These are phyloP conservation scores for Lasioglossum marginatum DNA, from an alignment of 2,888 invertebrate genomes.

Conservation along the genomic window DNA sequence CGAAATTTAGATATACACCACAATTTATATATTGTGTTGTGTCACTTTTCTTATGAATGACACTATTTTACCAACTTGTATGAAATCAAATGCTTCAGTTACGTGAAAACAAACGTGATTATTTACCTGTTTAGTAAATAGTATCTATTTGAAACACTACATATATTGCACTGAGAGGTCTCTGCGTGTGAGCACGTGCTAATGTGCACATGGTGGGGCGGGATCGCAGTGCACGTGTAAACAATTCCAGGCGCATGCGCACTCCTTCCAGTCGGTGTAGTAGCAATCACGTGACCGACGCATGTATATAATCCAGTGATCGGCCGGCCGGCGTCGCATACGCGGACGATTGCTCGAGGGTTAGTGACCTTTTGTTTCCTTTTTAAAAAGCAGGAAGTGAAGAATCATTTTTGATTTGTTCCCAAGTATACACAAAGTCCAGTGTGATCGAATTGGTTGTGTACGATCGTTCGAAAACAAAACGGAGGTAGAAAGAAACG, in stretches of 20 bases:
- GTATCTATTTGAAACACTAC: background rate
- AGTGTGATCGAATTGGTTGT: background rate
- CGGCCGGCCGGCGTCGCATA: slow-evolving; percentile 82
- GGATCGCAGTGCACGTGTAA: slow-evolving; percentile 78
- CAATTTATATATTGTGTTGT: no score
- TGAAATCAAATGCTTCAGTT: no score
- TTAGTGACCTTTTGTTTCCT: background rate
- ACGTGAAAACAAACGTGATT: no score
- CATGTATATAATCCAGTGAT: slow-evolving; percentile 78
- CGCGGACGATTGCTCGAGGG: slow-evolving; percentile 43
- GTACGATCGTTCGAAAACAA: background rate
- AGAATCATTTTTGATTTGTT: background rate
- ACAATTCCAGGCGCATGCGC: slow-evolving; percentile 82
- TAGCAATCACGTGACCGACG: slow-evolving; percentile 80
- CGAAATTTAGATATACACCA: no score
- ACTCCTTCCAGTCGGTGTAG: slow-evolving; percentile 2
- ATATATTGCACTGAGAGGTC: slow-evolving; percentile 19
- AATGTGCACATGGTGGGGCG: slow-evolving; percentile 41
- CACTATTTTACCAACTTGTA: no score
- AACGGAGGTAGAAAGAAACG: background rate
- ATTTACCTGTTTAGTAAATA: background rate
- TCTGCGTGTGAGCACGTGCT: slow-evolving; percentile 52
- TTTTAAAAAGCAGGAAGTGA: background rate
- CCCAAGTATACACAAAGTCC: background rate
- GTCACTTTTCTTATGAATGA: no score